These are phyloP conservation scores for Tinamus major DNA, from an alignment of 2,797 vertebrate species.

Conservation along the genomic window DNA sequence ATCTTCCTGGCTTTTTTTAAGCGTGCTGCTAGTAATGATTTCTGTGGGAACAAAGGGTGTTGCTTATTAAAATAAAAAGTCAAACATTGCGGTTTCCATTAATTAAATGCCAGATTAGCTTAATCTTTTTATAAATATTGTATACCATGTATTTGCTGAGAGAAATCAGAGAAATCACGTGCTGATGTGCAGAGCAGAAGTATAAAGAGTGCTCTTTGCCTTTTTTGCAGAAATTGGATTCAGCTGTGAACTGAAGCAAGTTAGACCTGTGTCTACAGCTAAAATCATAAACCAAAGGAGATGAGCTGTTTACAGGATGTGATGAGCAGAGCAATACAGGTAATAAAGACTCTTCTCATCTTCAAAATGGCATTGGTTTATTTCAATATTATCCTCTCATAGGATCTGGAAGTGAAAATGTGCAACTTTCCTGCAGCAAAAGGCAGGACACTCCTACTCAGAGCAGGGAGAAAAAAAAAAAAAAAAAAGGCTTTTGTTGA, in stretches of 20 bases:
- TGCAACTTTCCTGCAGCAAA: not conserved
- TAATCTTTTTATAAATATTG: slow-evolving; percentile 75
- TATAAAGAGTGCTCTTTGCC: not conserved
- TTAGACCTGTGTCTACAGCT: not conserved
- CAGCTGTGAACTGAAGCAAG: not conserved
- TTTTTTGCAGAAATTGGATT: not conserved
- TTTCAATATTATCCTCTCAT: not conserved
- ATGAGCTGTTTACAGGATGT: fast-evolving
- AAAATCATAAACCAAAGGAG: not conserved
- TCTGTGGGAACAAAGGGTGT: slow-evolving; percentile 53
- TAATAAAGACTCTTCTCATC: not conserved
- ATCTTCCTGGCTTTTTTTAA: slow-evolving; percentile 37
- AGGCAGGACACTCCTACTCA: not conserved
- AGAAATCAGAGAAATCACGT: not conserved
- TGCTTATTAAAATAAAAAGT: slow-evolving; percentile 72
- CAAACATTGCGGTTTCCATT: slow-evolving; percentile 61
- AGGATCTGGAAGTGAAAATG: not conserved
- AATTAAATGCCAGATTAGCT: slow-evolving; percentile 73
- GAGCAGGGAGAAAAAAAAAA: not conserved
- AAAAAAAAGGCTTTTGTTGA: not conserved
- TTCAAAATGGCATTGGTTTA: not conserved
- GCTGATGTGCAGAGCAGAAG: not conserved
- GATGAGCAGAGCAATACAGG: fast-evolving
- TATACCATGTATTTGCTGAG: slow-evolving; percentile 55
- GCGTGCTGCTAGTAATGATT: slow-evolving; percentile 25